A percentile compares a stretch with the other conserved stretches of the same genome.
Conservation (phyloP, 2,888 invertebrate genomes). For the Bugulina stolonifera region DNA sequence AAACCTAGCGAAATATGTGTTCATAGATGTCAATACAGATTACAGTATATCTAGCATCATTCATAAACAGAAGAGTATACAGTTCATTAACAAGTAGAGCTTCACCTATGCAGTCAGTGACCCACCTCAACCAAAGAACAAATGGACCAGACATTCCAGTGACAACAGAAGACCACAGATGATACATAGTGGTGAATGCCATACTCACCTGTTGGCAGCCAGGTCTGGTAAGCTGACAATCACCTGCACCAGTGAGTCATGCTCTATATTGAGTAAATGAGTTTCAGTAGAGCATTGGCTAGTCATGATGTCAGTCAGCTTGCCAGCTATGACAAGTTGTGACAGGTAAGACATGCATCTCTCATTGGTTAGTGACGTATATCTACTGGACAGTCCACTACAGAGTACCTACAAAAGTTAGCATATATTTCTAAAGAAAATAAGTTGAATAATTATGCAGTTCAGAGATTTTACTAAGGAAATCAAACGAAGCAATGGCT, state of each 20-base stretch:
- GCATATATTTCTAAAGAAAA: no score
- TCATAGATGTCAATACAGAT: no score
- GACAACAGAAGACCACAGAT: no score
- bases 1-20: neutral
- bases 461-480: neutral
- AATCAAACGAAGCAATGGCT: neutral
- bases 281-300: slow-evolving; percentile 6
- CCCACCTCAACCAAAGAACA: no score
- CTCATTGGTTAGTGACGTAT: neutral
- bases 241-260: slow-evolving; percentile 13
- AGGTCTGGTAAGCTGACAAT: neutral
- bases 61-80: no score
- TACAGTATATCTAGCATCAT: no score
- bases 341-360: neutral
- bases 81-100: no score
- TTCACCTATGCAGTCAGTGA: no score
- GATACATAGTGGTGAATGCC: no score
- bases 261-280: neutral
- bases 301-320: neutral
- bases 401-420: neutral
- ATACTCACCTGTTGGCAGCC: slow-evolving; percentile 14
- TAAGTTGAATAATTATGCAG: neutral
- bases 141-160: no score
- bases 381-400: neutral
- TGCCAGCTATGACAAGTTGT: neutral